phyloP scores from a whole-genome alignment of 2,888 invertebrate species.

The Melieria crassipennis region DNA sequence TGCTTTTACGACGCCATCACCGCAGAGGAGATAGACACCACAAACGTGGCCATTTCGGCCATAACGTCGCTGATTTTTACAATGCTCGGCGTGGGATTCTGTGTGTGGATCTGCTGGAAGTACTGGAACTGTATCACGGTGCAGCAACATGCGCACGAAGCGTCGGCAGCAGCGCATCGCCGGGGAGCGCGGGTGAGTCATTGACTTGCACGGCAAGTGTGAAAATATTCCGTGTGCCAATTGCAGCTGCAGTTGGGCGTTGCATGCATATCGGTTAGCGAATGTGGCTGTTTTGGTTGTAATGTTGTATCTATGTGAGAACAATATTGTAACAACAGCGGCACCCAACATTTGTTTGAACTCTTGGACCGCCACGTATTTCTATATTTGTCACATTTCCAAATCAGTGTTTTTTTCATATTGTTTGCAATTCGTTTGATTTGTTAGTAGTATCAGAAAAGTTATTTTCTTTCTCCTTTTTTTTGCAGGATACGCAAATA shows the following conservation, averaged over 20 bases:
- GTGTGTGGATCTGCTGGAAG: conserved; percentile 64
- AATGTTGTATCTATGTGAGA: not conserved
- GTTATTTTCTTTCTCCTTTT: conserved; percentile 1
- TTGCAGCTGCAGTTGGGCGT: not conserved
- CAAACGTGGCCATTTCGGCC: conserved; percentile 62
- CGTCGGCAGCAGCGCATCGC: conserved; percentile 53
- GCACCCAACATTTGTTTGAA: no score
- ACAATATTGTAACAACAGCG: no score
- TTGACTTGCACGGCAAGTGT: not conserved
- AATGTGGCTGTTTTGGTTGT: not conserved
- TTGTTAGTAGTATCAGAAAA: not conserved
- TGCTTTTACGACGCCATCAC: conserved; percentile 58
- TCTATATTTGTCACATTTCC: no score
- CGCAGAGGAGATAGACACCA: conserved; percentile 54
- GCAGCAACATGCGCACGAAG: conserved; percentile 62
- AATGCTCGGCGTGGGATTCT: conserved; percentile 63
- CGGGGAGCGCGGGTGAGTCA: conserved; percentile 24
- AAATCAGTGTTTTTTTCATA: no score
- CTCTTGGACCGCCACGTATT: no score
- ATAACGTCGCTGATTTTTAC: conserved; percentile 63
- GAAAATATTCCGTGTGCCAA: not conserved
- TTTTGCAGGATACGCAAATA: conserved; percentile 54
- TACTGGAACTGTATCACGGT: conserved; percentile 64
- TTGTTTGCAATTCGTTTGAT: not conserved
- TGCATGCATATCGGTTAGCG: not conserved